phyloP scores from a whole-genome alignment of 1,140 invertebrate species.

The Panonychus citri region DNA sequence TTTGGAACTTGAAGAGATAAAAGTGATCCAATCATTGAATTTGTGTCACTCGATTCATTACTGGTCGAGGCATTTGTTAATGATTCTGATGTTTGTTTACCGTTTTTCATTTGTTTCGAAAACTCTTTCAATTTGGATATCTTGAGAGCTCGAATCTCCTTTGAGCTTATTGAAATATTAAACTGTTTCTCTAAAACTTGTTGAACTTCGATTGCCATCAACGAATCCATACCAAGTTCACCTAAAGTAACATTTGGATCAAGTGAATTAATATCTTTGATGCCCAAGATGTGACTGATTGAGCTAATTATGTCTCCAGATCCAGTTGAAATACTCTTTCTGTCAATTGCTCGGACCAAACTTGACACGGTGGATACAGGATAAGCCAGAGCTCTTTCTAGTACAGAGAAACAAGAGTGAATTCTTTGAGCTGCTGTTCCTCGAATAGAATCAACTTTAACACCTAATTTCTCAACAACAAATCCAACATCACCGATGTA shows the following conservation, averaged over 20 bases:
- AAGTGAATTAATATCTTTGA: slow-evolving; percentile 57
- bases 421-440: slow-evolving; percentile 85
- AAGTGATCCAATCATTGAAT: background rate
- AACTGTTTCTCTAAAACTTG: slow-evolving; percentile 11
- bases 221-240: slow-evolving; percentile 86
- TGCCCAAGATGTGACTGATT: slow-evolving; percentile 24
- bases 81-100: background rate
- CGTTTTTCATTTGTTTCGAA: slow-evolving; percentile 9
- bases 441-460: slow-evolving; percentile 64
- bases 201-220: slow-evolving; percentile 93
- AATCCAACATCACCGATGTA: slow-evolving; percentile 89
- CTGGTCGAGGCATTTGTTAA: background rate
- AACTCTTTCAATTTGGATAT: background rate
- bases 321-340: slow-evolving; percentile 26
- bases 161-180: slow-evolving; percentile 2
- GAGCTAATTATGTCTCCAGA: slow-evolving; percentile 24
- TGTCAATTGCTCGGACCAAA: slow-evolving; percentile 26
- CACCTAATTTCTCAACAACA: slow-evolving; percentile 35
- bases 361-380: background rate
- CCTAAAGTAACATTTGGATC: slow-evolving; percentile 46
- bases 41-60: background rate
- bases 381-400: slow-evolving; percentile 42
- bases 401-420: slow-evolving; percentile 51
- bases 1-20: background rate
- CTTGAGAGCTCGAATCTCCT: slow-evolving; percentile 10